A percentile compares a stretch with the other conserved stretches of the same genome.
phyloP scores from a whole-genome alignment of 2,113 vertebrate genomes.

The Rallus limicola region DNA sequence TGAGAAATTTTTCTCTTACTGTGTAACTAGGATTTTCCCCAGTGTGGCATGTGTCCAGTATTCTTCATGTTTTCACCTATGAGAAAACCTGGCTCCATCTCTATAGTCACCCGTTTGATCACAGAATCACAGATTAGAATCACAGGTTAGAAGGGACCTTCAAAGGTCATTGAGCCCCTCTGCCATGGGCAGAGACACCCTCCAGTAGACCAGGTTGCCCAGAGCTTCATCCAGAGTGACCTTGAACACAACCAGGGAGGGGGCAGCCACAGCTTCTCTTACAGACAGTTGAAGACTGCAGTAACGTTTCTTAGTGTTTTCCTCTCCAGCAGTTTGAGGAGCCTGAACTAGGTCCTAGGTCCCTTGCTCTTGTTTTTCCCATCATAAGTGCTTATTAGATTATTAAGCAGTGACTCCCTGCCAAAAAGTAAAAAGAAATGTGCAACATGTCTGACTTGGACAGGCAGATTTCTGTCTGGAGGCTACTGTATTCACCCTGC shows the following conservation, averaged over 20 bases:
- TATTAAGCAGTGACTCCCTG: background rate
- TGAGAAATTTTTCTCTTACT: background rate
- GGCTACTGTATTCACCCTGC: background rate
- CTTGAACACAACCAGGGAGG: background rate
- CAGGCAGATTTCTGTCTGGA: background rate
- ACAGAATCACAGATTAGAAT: background rate
- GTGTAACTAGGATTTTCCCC: background rate
- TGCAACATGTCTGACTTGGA: background rate
- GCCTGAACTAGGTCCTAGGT: background rate
- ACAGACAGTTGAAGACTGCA: background rate
- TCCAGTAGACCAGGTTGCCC: background rate
- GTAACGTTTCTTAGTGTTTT: background rate
- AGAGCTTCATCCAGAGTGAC: background rate
- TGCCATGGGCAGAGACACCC: background rate
- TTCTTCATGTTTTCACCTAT: background rate
- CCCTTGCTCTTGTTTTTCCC: background rate
- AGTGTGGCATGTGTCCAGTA: background rate
- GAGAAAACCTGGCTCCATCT: background rate
- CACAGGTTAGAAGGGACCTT: background rate
- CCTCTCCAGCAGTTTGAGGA: background rate
- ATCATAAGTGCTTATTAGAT: background rate
- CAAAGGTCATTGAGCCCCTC: background rate
- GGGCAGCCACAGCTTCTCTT: background rate
- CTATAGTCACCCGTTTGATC: background rate
- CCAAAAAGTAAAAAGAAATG: background rate